Evolutionary conservation across 2,888 invertebrate species (phyloP), one percentile per base, ranked within the genome.

Genomic region (Drosophila pullipes): DNA sequence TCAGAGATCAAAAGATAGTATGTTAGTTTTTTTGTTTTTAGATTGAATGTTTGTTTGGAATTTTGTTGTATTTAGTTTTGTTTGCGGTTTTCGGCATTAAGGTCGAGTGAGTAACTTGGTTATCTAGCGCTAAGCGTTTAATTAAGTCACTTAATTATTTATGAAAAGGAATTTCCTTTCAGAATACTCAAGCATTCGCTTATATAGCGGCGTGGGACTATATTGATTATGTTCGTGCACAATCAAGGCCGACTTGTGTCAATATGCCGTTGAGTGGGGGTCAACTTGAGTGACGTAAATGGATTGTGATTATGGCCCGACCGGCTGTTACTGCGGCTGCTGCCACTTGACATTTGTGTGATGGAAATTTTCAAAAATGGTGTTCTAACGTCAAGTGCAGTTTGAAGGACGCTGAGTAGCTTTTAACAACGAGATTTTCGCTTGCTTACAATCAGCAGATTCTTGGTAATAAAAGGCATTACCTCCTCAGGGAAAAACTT

Each of bases 171-270:
- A 77, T 55, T 62, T 68, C 58, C 67, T 74, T 73, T 62, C 53
- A 61, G 59, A 60, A 50, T 62, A 44, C 50, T 67, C 50, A 64
- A 86, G 78, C 64, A 81, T 64, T 58, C 54, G 49, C 59, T 52
- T 44, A 61, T 44, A 63, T 57, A 39, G 62, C 62, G 49, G 64
- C 57, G 69, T 52, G 39, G 50, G 72, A 68, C 58, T 67, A 69
- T 83, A 85, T 83, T 85, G 90, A 86, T 87, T 88, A 80, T 75
- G 75, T 83, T 79, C 74, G 75, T 74, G 70, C 62, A 55, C 68
- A 62, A 73, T 76, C 59, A 59, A 58, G 65, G 59, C 66, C 74
- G 66, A 78, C 74, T 88, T 71, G 60, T 67, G 69, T 74, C 80
- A 76, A 75, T 70, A 71, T 76, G 68, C 57, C 65, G 65, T 62